Conservation (phyloP, 1,140 invertebrate genomes). For the Saxidomus purpurata region DNA sequence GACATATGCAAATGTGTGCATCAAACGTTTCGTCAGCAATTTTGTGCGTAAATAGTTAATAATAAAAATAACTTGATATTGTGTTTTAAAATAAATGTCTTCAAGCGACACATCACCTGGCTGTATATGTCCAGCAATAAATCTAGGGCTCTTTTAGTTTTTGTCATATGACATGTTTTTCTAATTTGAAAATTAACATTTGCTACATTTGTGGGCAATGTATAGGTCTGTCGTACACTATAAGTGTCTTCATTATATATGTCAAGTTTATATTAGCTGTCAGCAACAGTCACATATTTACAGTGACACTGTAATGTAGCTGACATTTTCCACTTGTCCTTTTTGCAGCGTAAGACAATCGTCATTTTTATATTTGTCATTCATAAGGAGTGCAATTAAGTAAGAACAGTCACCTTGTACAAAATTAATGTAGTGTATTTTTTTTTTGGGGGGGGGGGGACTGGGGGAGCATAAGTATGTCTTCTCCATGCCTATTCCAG, state of each 20-base stretch:
- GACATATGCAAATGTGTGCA: too few species aligned
- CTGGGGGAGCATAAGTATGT: too few species aligned
- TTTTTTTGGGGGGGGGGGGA: too few species aligned
- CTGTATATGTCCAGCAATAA: not conserved
- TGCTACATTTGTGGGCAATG: not conserved
- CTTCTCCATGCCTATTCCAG: too few species aligned
- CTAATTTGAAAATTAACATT: not conserved
- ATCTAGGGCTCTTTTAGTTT: not conserved
- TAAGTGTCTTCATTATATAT: not conserved
- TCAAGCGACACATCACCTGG: not conserved
- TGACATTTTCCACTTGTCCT: not conserved
- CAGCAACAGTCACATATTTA: not conserved
- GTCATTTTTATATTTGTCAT: too few species aligned
- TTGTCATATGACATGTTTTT: constrained; percentile 1
- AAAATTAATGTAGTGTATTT: too few species aligned
- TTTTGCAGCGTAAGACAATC: not conserved
- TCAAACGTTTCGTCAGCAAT: too few species aligned
- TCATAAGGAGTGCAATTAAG: too few species aligned
- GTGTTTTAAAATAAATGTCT: too few species aligned
- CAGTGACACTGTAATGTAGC: not conserved
- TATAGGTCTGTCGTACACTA: not conserved
- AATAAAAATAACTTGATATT: too few species aligned
- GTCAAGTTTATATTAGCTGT: not conserved
- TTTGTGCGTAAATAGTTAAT: too few species aligned
- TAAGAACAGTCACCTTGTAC: too few species aligned